Base-by-base conservation (phyloP, 2,113 vertebrate species). In the Phalacrocorax brasilianus region DNA sequence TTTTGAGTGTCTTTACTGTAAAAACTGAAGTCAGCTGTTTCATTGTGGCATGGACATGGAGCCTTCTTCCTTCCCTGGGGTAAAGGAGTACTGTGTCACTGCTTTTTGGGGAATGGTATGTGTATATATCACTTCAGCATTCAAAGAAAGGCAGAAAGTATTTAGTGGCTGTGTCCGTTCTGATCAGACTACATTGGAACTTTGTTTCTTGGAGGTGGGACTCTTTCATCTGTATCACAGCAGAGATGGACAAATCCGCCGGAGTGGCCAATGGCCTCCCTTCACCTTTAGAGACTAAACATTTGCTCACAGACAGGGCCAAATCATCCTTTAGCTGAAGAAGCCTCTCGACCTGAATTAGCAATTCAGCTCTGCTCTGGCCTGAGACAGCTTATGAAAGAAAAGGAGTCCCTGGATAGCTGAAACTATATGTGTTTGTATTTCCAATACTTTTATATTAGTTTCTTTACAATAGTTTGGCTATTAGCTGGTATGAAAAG, bases 271-370 rank as follows among this genome's bases (percentile, higher is more conserved):
- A 66, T 67, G 70, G 52, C n/a, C 40, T 63, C 52, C 23, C n/a
- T 90, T 92, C 55, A 45, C 87, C 58, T 93, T 95, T 75, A 94
- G 86, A 97, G 58, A 74, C 16, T 27, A 76, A 93, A 61, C 10
- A 47, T 30, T 80, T 82, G 18, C 17, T 58, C 26, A 38, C 10
- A 59, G n/a, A 19, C 35, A 62, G 70, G n/a, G 27, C 33, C 15
- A 45, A 62, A 35, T 88, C 40, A 73, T 76, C n/a, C 52, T 88
- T 90, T 56, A 89, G 20, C 33, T 52, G 61, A 61, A 72, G 38
- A 92, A 93, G 91, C 38, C 30, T 24, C n/a, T 79, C 40, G 22
- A 32, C 49, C 11, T 52, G 76, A 88, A 56, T 91, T 94, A 81
- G 49, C n/a, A 84, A 30, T 79, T 93, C 88, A 59, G 14, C 58